Conservation (phyloP, 2,113 vertebrate genomes). For the Colius striatus region DNA sequence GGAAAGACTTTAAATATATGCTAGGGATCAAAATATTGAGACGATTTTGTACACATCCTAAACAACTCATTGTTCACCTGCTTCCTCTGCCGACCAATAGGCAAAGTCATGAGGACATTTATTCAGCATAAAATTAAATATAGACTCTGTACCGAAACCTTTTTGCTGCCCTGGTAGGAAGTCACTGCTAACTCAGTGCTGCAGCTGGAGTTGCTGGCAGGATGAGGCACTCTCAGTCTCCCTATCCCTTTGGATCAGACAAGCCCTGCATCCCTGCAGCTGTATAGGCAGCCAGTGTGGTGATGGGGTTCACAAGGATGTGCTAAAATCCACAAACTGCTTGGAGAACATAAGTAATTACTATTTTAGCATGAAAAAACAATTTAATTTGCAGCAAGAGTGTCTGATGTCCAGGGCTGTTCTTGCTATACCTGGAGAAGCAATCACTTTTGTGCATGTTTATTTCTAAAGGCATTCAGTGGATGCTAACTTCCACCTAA, state of each 20-base stretch:
- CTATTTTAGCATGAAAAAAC: background rate
- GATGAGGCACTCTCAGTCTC: accelerated
- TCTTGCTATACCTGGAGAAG: background rate
- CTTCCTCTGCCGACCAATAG: background rate
- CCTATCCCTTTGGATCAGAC: accelerated
- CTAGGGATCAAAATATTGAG: background rate
- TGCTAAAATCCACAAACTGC: background rate
- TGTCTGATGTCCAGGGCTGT: background rate
- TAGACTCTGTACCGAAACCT: background rate
- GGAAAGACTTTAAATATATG: background rate
- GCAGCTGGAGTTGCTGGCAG: background rate
- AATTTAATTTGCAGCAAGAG: background rate
- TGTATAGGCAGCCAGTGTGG: accelerated
- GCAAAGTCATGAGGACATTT: background rate
- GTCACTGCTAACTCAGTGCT: accelerated
- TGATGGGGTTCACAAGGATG: background rate
- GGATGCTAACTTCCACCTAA: background rate
- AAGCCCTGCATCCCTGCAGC: background rate
- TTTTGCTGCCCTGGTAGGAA: background rate
- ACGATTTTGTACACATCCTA: background rate
- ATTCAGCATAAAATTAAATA: background rate
- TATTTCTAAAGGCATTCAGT: background rate
- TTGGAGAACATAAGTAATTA: background rate
- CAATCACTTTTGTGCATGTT: background rate
- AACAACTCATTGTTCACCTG: background rate